Evolutionary conservation across 2,888 invertebrate genomes (phyloP), one percentile per base, ranked within the genome.

Genomic region (Oscheius sp.): DNA sequence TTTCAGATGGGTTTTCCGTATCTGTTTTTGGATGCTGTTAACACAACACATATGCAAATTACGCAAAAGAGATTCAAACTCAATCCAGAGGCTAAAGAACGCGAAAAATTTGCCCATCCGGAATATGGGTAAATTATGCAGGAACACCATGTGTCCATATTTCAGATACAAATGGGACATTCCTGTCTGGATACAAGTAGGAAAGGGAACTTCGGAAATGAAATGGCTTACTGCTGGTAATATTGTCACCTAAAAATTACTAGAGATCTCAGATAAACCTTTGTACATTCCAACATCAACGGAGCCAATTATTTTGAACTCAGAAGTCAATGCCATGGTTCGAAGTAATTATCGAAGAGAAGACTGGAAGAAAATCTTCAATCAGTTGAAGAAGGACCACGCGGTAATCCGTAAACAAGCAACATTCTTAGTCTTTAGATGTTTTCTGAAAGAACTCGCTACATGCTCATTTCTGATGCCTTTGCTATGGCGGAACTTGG

Each of bases 121-220:
- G 77, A 77, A 49, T 84, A 77, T 74, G 75, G 77, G 85, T 80
- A 55, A 25, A 25, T 56, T 6, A 16, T 21, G n/a, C 12, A 13
- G 2, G 7, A 25, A 52, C 12, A 25, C 1, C 12, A 13, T 13
- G 21, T 49, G n/a, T 9, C 9, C 56, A n/a, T 58, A 35, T 69
- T 74, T 70, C 69, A 80, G 79, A 56, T 84, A 80, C 78, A 85
- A 84, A 71, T 86, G 86, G 86, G 87, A 86, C 73, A 78, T 88
- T 53, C 88, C 88, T 7, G 74, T 88, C 12, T 88, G 88, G 88
- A 84, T 85, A 72, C 79, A 80, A 53, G 56, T 73, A 7, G 82
- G 79, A 35, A 71, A 78, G 21, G 41, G 69, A 25, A 45, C 59
- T 1, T 69, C 79, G 12, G 49, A 76, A 16, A 78, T 86, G 77